phyloP scores from a whole-genome alignment of 1,140 invertebrate species.

The Gyrodactylus salaris region DNA sequence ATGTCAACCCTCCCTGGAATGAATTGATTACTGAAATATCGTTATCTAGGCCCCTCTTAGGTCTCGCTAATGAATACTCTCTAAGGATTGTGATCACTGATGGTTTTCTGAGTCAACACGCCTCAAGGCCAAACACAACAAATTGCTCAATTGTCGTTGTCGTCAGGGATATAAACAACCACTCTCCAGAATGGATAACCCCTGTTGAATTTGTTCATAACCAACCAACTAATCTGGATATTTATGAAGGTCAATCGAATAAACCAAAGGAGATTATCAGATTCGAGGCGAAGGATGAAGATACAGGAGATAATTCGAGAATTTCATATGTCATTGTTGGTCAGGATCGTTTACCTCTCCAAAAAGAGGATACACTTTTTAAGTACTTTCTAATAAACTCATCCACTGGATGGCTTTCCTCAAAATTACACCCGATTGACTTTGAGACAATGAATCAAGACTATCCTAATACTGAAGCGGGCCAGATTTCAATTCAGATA shows the following conservation, averaged over 20 bases:
- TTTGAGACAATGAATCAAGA: neutral
- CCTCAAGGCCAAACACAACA: neutral
- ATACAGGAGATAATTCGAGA: neutral
- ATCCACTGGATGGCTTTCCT: neutral
- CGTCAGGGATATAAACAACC: neutral
- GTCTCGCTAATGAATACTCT: neutral
- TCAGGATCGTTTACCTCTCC: neutral
- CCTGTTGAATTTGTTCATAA: neutral
- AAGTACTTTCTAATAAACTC: neutral
- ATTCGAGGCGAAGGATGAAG: neutral
- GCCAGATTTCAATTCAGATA: neutral
- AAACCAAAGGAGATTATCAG: neutral
- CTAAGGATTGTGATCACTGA: neutral
- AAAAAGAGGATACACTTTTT: neutral
- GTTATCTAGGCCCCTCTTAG: neutral
- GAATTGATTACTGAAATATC: neutral
- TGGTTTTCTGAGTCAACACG: neutral
- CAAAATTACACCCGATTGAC: neutral
- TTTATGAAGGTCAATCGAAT: neutral
- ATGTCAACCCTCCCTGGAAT: neutral
- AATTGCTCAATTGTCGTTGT: neutral
- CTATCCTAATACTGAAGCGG: neutral
- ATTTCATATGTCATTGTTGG: neutral
- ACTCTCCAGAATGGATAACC: neutral
- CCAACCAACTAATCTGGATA: neutral